phyloP scores from a whole-genome alignment of 2,113 vertebrate species.

The Ictalurus punctatus region DNA sequence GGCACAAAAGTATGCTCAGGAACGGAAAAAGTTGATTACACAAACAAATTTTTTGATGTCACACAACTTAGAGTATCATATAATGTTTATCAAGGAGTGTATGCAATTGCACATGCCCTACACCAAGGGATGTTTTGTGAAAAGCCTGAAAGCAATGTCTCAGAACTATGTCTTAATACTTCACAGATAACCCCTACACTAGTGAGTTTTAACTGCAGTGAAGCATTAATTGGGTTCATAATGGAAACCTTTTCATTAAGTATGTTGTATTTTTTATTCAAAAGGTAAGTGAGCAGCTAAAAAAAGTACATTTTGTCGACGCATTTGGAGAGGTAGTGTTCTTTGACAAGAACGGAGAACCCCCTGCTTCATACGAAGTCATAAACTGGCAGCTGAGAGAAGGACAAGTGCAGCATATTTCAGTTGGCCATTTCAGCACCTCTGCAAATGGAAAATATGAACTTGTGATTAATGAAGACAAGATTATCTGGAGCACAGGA shows the following conservation, averaged over 20 bases:
- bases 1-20: constrained; percentile 61
- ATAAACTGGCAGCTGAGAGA: constrained; percentile 77
- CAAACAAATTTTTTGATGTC: constrained; percentile 71
- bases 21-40: constrained; percentile 63
- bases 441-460: constrained; percentile 52
- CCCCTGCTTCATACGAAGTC: constrained; percentile 71
- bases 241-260: neutral
- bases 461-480: constrained; percentile 65
- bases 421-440: constrained; percentile 67
- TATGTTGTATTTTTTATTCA: neutral
- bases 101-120: constrained; percentile 73
- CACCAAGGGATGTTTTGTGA: constrained; percentile 69
- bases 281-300: constrained; percentile 64
- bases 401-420: constrained; percentile 69
- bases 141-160: constrained; percentile 24
- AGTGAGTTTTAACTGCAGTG: constrained; percentile 53
- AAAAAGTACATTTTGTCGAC: constrained; percentile 64
- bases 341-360: constrained; percentile 73
- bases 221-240: neutral
- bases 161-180: constrained; percentile 61
- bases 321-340: constrained; percentile 67
- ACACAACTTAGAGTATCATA: constrained; percentile 71
- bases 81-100: constrained; percentile 75
- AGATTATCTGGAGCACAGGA: constrained; percentile 68
- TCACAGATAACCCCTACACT: constrained; percentile 65